These are phyloP conservation scores for Nasua narica DNA, from an alignment of 2,797 vertebrate species.

Conservation along the genomic window DNA sequence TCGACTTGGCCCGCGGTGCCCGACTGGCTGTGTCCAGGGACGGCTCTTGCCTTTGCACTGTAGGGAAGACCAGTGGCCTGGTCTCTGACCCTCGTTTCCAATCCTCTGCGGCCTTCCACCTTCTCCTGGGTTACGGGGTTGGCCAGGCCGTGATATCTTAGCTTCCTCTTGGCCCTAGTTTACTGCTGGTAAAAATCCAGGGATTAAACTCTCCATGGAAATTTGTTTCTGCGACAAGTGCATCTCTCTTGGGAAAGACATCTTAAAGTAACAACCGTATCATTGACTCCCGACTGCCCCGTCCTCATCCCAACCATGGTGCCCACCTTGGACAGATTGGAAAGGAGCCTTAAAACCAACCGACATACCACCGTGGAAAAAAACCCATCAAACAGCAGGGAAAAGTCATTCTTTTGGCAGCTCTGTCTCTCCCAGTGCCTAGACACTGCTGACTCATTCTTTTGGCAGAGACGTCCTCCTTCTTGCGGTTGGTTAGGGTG, in stretches of 20 bases:
- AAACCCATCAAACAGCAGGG: no score
- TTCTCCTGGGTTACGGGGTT: no score
- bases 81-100: background rate
- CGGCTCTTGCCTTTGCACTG: background rate
- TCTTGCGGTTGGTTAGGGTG: background rate
- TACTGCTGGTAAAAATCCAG: background rate
- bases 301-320: background rate
- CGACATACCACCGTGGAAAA: accelerated
- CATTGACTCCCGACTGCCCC: background rate
- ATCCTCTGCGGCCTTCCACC: no score
- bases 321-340: background rate
- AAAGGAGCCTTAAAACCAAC: background rate
- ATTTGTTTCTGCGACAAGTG: background rate
- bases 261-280: accelerated
- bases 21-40: background rate
- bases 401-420: background rate
- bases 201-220: background rate
- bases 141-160: background rate
- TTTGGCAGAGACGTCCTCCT: background rate
- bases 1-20: background rate
- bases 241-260: background rate
- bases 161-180: background rate
- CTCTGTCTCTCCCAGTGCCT: no score
- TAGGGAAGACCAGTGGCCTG: background rate
- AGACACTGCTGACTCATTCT: background rate